A percentile compares a stretch with the other conserved stretches of the same genome.
Conservation (phyloP, 2,797 vertebrate genomes). For the Sebastes hubbsi region DNA sequence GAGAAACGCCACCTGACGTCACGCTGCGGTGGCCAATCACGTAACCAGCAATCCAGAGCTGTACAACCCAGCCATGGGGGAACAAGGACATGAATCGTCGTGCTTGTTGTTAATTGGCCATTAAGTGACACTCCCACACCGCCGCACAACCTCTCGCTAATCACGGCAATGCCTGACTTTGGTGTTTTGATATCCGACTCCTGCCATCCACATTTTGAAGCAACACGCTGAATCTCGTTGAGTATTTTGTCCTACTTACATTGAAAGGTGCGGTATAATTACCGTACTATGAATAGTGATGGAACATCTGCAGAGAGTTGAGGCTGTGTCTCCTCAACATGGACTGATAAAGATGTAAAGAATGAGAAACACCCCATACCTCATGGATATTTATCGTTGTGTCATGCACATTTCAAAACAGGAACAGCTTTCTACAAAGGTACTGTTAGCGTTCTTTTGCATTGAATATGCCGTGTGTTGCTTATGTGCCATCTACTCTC, state of each 20-base stretch:
- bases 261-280: no score
- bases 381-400: not conserved
- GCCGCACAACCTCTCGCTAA: not conserved
- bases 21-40: not conserved
- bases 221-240: no score
- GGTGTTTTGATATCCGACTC: no score
- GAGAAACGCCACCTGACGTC: not conserved
- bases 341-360: not conserved
- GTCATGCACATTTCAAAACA: not conserved
- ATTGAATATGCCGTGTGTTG: not conserved
- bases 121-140: not conserved
- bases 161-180: not conserved
- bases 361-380: not conserved
- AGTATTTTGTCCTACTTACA: no score
- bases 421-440: not conserved
- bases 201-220: no score
- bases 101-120: not conserved
- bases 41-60: not conserved
- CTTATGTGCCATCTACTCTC: not conserved
- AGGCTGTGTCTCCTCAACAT: no score
- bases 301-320: no score
- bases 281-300: no score
- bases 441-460: not conserved
- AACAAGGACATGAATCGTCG: not conserved
- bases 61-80: not conserved